Base-by-base conservation (phyloP, 2,888 invertebrate genomes). In the Drosophila maculinotata region DNA sequence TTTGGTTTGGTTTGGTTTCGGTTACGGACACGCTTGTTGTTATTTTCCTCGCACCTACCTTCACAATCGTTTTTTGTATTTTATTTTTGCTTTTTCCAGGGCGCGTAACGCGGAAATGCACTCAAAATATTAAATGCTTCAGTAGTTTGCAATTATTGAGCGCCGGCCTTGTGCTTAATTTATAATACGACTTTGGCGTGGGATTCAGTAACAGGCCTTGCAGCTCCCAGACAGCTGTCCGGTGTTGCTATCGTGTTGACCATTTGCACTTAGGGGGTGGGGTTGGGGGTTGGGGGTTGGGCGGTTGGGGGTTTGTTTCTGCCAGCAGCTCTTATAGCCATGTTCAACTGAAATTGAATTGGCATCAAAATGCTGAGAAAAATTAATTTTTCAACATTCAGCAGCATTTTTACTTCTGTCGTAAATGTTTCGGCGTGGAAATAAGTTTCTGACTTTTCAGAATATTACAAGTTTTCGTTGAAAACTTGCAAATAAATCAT, bases 81-180 rank as follows among this genome's bases (percentile, higher is more conserved):
- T 36, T 15, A 8, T 3, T 3, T 3, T n/a, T 36, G 5, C 10
- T 28, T 48, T 58, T 51, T 47, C 14, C 4, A 4, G 30, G 33
- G 23, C 65, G 58, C 59, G 70, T 59, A 63, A 88, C 89, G 85
- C 84, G 79, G 76, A 88, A 84, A 80, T 85, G 79, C 88, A 89
- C 89, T 89, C 88, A 89, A 89, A 86, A 88, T 87, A 89, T 89
- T 89, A 88, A 89, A 89, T 86, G 89, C 87, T 77, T 85, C 85
- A 80, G 85, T 69, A 78, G 85, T 69, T 82, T 76, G 83, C 85
- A 82, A 82, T 85, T 82, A 85, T 85, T 85, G 70, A 58, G 59
- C 63, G 39, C 26, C 45, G 45, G 68, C 54, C 84, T 79, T 72
- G 41, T 68, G 80, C 83, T 88, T 87, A 76, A 88, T 76, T 86